Conservation (phyloP, 2,113 vertebrate species). For the Myocastor coypus region DNA sequence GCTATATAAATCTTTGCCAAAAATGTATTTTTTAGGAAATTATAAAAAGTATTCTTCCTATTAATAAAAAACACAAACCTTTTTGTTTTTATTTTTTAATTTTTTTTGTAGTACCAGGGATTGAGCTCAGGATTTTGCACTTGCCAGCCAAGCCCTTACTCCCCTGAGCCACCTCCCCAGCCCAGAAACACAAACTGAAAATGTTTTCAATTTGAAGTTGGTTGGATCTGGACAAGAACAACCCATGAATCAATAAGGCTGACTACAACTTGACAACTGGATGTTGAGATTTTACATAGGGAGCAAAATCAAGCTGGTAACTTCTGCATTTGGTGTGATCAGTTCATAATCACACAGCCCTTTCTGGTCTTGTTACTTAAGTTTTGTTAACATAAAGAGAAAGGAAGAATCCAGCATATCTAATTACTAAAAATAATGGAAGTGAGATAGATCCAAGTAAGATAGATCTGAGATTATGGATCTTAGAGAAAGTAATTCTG, state of each 20-base stretch:
- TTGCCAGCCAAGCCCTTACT: too few relatives aligned
- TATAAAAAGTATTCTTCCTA: not conserved
- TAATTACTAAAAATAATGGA: not conserved
- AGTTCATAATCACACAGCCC: not conserved
- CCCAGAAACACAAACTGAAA: not conserved
- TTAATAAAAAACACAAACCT: not conserved
- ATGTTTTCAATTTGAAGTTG: not conserved
- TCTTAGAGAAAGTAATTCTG: not conserved
- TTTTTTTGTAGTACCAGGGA: too few relatives aligned
- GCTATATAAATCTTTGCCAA: not conserved
- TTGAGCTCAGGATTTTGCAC: too few relatives aligned
- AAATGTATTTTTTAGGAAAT: not conserved
- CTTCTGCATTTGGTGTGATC: not conserved
- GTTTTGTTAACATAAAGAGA: not conserved
- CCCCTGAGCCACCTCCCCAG: too few relatives aligned
- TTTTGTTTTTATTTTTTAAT: too few relatives aligned
- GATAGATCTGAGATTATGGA: not conserved
- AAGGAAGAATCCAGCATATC: not conserved
- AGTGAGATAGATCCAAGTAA: not conserved
- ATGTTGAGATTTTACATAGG: not conserved
- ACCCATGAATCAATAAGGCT: not conserved
- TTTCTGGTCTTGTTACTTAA: not conserved
- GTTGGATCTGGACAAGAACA: not conserved
- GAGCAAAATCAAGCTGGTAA: not conserved
- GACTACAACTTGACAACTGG: not conserved